A percentile compares a stretch with the other conserved stretches of the same genome.
phyloP scores from a whole-genome alignment of 2,888 invertebrate genomes.

The Entomobrya proxima region DNA sequence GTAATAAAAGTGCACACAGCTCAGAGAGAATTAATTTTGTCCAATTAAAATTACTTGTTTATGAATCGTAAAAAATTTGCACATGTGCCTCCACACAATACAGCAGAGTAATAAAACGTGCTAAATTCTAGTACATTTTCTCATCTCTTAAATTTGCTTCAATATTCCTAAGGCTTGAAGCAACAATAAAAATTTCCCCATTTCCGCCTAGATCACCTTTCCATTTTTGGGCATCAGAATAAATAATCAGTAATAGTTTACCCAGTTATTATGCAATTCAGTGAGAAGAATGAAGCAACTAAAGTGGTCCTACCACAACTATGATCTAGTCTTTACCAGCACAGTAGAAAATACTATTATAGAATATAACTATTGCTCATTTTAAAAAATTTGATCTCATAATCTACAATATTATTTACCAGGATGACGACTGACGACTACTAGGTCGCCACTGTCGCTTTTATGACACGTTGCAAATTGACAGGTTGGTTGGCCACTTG shows the following conservation, averaged over 20 bases:
- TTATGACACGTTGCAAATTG: constrained; percentile 41
- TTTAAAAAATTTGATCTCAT: background rate
- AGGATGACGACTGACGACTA: background rate
- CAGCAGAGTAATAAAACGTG: no score
- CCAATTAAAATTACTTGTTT: constrained; percentile 20
- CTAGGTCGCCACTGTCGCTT: background rate
- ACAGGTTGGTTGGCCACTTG: constrained; percentile 64
- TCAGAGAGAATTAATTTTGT: background rate
- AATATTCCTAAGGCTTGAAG: background rate
- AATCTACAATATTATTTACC: background rate
- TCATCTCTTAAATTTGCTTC: background rate
- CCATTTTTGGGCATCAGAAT: constrained; percentile 58
- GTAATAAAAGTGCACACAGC: background rate
- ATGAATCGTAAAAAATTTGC: no score
- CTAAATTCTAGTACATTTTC: no score
- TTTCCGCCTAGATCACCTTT: constrained; percentile 49
- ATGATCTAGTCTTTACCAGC: no score
- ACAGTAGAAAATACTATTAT: no score
- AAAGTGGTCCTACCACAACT: background rate
- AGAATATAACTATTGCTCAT: background rate
- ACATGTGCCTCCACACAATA: no score
- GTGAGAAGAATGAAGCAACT: background rate
- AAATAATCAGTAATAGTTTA: constrained; percentile 34
- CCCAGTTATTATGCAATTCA: constrained; percentile 12
- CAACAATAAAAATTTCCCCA: constrained; percentile 21